Percentiles rank a stretch among this genome's conserved stretches.
Evolutionary conservation across 2,113 vertebrate genomes (phyloP).

Genomic region (Cyphomyrus discorhynchus): DNA sequence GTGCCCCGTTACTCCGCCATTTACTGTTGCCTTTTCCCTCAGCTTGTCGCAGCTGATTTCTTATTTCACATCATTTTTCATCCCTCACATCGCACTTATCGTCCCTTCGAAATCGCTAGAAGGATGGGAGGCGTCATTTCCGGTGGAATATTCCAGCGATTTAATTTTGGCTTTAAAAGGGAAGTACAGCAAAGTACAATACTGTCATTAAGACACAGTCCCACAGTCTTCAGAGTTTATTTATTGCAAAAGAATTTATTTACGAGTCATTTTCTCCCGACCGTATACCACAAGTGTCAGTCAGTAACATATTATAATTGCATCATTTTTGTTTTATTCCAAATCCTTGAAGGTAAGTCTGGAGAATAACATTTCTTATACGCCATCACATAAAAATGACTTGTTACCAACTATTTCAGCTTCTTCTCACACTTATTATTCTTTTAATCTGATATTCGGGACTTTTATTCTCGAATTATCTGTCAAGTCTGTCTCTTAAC

Average conservation of each 20-base stretch:
- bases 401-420: neutral
- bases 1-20: neutral
- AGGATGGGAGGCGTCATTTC: constrained; percentile 47
- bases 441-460: neutral
- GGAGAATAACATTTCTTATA: neutral
- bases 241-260: neutral
- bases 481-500: neutral
- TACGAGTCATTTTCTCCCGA: neutral
- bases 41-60: neutral
- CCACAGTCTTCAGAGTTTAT: neutral
- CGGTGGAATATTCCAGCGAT: constrained; percentile 61
- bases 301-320: neutral
- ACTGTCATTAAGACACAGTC: constrained; percentile 30
- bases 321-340: constrained; percentile 2
- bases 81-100: neutral
- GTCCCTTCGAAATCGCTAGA: constrained; percentile 24
- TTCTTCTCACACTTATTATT: neutral
- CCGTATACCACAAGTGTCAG: neutral
- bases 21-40: neutral
- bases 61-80: neutral
- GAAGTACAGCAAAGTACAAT: constrained; percentile 24
- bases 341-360: constrained; percentile 34
- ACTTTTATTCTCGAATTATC: neutral
- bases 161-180: constrained; percentile 46
- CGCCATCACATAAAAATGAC: neutral